These are phyloP conservation scores for Adelosebastes latens DNA, from an alignment of 2,797 vertebrate genomes.

Conservation along the genomic window DNA sequence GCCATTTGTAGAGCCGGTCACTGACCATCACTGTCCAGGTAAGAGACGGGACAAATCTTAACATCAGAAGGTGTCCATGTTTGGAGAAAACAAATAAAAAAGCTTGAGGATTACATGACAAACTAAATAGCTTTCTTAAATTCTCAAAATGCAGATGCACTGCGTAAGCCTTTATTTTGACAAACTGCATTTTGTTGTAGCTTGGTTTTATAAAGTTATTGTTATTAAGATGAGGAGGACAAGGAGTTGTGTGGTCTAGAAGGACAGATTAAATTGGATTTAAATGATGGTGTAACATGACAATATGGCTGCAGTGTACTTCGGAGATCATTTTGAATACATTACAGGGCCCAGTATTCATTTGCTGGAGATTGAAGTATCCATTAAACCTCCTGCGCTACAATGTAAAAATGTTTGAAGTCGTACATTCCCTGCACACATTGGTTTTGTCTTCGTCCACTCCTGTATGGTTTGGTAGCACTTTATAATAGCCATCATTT, in stretches of 20 bases:
- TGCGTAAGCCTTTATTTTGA: background rate
- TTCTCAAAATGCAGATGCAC: background rate
- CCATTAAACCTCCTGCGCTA: background rate
- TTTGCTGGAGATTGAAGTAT: background rate
- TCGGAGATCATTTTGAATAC: background rate
- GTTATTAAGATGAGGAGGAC: no score
- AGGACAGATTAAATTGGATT: background rate
- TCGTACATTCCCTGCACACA: background rate
- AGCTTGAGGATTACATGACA: background rate
- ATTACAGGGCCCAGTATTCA: background rate
- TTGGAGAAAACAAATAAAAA: background rate
- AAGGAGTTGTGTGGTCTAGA: background rate
- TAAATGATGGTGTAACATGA: background rate
- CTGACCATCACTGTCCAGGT: slow-evolving; percentile 49
- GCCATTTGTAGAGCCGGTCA: background rate
- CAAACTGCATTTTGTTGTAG: background rate
- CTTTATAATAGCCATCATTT: no score
- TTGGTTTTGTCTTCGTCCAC: background rate
- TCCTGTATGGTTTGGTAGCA: background rate
- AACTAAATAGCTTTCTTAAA: background rate
- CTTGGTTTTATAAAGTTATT: background rate
- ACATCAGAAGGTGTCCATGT: background rate
- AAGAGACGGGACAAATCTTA: slow-evolving; percentile 25
- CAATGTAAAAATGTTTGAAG: background rate
- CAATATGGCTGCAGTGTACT: background rate